Evolutionary conservation across 1,140 invertebrate genomes (phyloP), one percentile per base, ranked within the genome.

Genomic region (Proctacanthus coquilletti): DNA sequence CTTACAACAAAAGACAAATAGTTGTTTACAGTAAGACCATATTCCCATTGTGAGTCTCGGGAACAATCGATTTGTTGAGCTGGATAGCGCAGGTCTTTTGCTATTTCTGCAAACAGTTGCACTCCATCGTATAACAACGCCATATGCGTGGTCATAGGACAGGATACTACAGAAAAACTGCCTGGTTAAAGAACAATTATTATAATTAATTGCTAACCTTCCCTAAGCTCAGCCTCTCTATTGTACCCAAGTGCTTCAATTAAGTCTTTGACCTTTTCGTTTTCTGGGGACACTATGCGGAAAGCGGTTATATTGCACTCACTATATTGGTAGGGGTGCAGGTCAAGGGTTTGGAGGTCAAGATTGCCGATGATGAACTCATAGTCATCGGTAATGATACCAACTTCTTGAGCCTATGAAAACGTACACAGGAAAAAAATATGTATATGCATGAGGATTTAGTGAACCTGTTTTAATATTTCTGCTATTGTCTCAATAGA

Each of bases 271-370:
- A 55, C 42, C 18, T 42, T 45, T 42, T 37, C 44, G 30, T 52
- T 50, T 15, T 51, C 64, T 0, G 74, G 70, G 42, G 83, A 73
- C 10, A 86, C 70, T 23, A 87, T 55, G 23, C 80, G 64, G 29
- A 87, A 62, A 6, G 64, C 81, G 23, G 84, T 87, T 30, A 92
- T 84, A 52, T 89, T 91, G 1, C 80, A 75, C n/a, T 83, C 84
- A 5, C 75, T 79, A 56, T 84, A 82, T 56, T 82, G 78, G 59
- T 75, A 89, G 19, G 80, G 76, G 35, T 78, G 74, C 41, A 88
- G 60, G 53, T 89, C 74, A 9, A 89, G 64, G 1, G 76, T 77
- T 45, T 88, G 80, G 31, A 88, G 66, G 60, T 92, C 84, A 63
- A 84, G 61, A 42, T 75, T 74, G 35, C 78, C 84, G 18, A 91